These are phyloP conservation scores for Erynnis tages DNA, from an alignment of 2,888 invertebrate genomes.

Conservation along the genomic window DNA sequence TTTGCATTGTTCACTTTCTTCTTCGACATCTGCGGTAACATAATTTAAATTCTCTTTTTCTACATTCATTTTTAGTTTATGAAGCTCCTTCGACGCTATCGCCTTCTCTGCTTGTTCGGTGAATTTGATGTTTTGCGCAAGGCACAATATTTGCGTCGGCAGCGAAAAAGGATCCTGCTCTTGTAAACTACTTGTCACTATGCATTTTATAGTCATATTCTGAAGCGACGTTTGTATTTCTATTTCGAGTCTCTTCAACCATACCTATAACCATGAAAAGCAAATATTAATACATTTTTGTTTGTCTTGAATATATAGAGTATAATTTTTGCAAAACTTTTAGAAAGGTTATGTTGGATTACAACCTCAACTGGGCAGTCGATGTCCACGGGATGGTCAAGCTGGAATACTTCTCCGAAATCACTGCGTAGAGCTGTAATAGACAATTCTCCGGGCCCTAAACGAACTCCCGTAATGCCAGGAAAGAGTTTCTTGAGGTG, in stretches of 20 bases:
- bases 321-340: too few species aligned
- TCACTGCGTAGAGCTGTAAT: conserved; percentile 88
- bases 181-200: conserved; percentile 69
- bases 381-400: conserved; percentile 86
- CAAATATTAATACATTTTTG: too few species aligned
- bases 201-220: conserved; percentile 82
- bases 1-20: conserved; percentile 88
- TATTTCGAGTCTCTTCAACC: conserved; percentile 90
- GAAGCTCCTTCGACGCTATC: conserved; percentile 84
- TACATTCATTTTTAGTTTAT: conserved; percentile 71
- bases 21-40: conserved; percentile 74
- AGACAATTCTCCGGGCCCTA: conserved; percentile 76
- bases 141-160: conserved; percentile 90
- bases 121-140: conserved; percentile 92
- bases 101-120: conserved; percentile 92
- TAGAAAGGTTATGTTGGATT: too few species aligned
- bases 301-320: too few species aligned
- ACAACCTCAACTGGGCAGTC: conserved; percentile 91
- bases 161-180: conserved; percentile 76
- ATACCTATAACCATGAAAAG: conserved; percentile 74
- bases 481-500: conserved; percentile 98
- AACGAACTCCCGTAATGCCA: conserved; percentile 89
- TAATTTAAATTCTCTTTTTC: conserved; percentile 78
- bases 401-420: conserved; percentile 87
- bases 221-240: conserved; percentile 89